phyloP scores from a whole-genome alignment of 2,888 invertebrate genomes.

The Frankliniella fusca region DNA sequence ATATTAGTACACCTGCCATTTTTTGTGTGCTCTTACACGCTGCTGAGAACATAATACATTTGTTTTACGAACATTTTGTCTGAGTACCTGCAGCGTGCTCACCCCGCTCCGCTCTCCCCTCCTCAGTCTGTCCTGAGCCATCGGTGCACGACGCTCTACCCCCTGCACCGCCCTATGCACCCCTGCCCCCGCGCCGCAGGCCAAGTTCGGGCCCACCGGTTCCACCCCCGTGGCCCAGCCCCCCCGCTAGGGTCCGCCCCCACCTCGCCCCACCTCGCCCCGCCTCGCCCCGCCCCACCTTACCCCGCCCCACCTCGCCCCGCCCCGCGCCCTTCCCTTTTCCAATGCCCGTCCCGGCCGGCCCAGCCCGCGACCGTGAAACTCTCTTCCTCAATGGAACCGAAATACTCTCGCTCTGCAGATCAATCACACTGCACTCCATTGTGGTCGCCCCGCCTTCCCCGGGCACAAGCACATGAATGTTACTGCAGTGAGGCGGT shows the following conservation, averaged over 20 bases:
- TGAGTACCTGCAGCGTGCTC: too few relatives aligned
- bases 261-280: too few relatives aligned
- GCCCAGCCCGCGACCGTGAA: background rate
- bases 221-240: background rate
- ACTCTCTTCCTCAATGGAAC: conserved; percentile 3
- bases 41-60: too few relatives aligned
- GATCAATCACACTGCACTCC: background rate
- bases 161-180: too few relatives aligned
- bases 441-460: background rate
- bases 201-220: too few relatives aligned
- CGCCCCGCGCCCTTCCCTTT: background rate
- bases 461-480: background rate
- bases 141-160: too few relatives aligned
- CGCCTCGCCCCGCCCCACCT: background rate
- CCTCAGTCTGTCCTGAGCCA: too few relatives aligned
- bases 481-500: background rate
- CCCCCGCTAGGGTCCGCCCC: background rate
- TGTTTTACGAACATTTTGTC: too few relatives aligned
- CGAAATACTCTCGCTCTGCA: conserved; percentile 7
- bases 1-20: too few relatives aligned
- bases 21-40: too few relatives aligned
- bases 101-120: too few relatives aligned
- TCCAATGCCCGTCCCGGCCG: background rate
- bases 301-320: background rate
- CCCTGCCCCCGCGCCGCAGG: too few relatives aligned